A percentile compares a stretch with the other conserved stretches of the same genome.
Conservation (phyloP, 1,140 invertebrate genomes). For the Phymorhynchus buccinoides region DNA sequence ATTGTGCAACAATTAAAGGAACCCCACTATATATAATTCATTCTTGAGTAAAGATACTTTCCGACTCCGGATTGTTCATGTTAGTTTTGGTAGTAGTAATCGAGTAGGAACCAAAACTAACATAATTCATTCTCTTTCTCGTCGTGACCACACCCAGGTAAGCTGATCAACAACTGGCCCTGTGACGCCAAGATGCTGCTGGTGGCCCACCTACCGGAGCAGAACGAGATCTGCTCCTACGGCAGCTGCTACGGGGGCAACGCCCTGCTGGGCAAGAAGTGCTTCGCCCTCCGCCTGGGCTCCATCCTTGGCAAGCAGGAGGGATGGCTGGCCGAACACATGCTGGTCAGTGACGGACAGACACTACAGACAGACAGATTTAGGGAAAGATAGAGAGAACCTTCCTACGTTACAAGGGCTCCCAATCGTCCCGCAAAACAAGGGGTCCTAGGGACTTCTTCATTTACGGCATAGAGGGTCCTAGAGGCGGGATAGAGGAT, state of each 20-base stretch:
- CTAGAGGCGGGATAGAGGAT: too few relatives aligned
- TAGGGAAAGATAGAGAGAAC: too few relatives aligned
- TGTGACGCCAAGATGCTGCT: slow-evolving; percentile 90
- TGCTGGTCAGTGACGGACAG: slow-evolving; percentile 82
- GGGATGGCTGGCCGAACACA: slow-evolving; percentile 99
- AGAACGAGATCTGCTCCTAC: slow-evolving; percentile 91
- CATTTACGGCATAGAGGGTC: too few relatives aligned
- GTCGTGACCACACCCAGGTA: background rate
- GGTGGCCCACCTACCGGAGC: slow-evolving; percentile 78
- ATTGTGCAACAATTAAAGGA: too few relatives aligned
- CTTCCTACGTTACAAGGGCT: too few relatives aligned
- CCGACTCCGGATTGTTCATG: background rate
- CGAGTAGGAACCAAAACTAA: too few relatives aligned
- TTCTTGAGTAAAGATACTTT: too few relatives aligned
- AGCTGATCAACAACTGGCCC: slow-evolving; percentile 85
- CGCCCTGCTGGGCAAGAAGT: slow-evolving; percentile 98
- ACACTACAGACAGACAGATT: too few relatives aligned
- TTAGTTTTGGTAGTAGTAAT: background rate
- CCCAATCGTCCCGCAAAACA: too few relatives aligned
- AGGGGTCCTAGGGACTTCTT: too few relatives aligned
- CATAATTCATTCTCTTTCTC: too few relatives aligned
- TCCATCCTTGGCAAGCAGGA: slow-evolving; percentile 94
- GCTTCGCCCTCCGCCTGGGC: slow-evolving; percentile 97
- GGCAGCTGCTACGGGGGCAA: slow-evolving; percentile 99
- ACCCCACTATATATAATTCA: too few relatives aligned